Evolutionary conservation across 2,113 vertebrate species (phyloP), one percentile per base, ranked within the genome.

Genomic region (Psilopsiagon aymara): DNA sequence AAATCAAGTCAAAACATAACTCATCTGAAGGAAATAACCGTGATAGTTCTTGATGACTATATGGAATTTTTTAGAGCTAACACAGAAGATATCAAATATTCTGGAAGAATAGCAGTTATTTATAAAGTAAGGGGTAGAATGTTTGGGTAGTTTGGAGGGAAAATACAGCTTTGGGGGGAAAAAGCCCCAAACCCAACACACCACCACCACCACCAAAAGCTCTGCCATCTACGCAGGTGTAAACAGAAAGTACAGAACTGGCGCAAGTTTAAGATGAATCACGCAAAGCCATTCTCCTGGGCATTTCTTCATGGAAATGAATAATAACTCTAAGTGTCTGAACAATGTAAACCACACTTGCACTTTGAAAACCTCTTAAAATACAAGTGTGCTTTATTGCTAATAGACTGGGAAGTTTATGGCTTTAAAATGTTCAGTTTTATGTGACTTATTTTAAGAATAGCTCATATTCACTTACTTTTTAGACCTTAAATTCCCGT

Each of bases 291-390:
- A 5, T 90, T 96, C 97, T 95, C 97, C 86, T 70, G 94, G 93
- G 95, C 84, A 85, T 90, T 93, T 90, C 94, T 94, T 94, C 95
- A 86, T 89, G 96, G 94, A 94, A 97, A 94, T 82, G 94, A 95
- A 96, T 97, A 98, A 96, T 97, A 97, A 95, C 94, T 95, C 79
- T 12, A 93, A 94, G 93, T 93, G 90, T 94, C 95, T 94, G 95
- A 97, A 96, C 96, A 97, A 96, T 96, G 94, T 96, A 95, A 95
- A 95, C 97, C 96, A 95, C 95, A 96, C 96, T 96, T 91, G 86
- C 67, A 55, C 92, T 97, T 94, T 90, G 89, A 95, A 96, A 97
- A 96, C 75, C 95, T 94, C 97, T 97, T 97, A 88, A 97, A 97
- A 98, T 94, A 96, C 97, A 97, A 98, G 90, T 17, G 79, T 78